Percentiles rank a stretch among this genome's conserved stretches.
Evolutionary conservation across 1,140 invertebrate genomes (phyloP).

Genomic region (Brachionus rotundiformis): DNA sequence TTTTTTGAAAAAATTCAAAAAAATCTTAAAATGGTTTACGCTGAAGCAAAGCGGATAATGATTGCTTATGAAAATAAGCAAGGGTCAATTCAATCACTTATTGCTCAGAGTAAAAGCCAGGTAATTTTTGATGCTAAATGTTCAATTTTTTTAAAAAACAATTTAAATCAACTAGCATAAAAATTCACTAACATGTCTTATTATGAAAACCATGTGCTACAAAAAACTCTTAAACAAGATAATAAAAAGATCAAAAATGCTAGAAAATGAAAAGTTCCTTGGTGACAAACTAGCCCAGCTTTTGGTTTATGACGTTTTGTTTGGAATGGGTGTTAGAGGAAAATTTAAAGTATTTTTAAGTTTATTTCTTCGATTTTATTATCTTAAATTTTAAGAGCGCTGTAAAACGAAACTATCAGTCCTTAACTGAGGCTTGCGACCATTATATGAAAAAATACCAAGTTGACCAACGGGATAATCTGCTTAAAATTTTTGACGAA

Average conservation of each 20-base stretch:
- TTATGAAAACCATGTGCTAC: constrained; percentile 38
- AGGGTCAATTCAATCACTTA: constrained; percentile 47
- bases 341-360: constrained; percentile 34
- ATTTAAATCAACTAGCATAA: constrained; percentile 9
- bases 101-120: constrained; percentile 32
- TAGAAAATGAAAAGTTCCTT: constrained; percentile 43
- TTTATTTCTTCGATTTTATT: not conserved
- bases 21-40: constrained; percentile 27
- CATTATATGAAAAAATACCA: constrained; percentile 46
- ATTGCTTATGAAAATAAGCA: constrained; percentile 42
- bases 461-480: constrained; percentile 14
- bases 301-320: constrained; percentile 51
- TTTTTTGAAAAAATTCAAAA: not conserved
- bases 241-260: constrained; percentile 42
- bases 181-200: constrained; percentile 41
- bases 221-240: constrained; percentile 43
- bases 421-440: not conserved
- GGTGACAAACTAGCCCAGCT: constrained; percentile 39
- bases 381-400: not conserved
- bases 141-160: not conserved
- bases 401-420: constrained; percentile 33
- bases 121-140: not conserved
- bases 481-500: constrained; percentile 40
- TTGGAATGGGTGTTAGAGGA: constrained; percentile 48
- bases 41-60: constrained; percentile 45